A percentile compares a stretch with the other conserved stretches of the same genome.
phyloP scores from a whole-genome alignment of 1,140 invertebrate genomes.

The Zaprionus taronus region DNA sequence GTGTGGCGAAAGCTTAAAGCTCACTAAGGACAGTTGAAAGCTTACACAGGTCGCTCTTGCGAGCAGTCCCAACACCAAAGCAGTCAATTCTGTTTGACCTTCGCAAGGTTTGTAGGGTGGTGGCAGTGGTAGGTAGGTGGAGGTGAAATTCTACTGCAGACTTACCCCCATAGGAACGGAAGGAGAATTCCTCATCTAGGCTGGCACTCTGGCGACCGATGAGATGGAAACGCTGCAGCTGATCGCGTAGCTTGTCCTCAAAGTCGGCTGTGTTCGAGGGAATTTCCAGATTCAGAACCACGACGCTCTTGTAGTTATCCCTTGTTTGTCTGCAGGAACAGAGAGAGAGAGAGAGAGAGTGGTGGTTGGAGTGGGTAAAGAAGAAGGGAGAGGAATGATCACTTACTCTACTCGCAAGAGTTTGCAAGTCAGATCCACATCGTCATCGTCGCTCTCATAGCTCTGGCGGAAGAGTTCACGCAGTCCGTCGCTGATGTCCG shows the following conservation, averaged over 20 bases:
- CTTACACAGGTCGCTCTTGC: conserved; percentile 2
- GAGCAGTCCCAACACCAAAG: conserved; percentile 37
- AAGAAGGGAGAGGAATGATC: not conserved
- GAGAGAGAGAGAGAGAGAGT: not conserved
- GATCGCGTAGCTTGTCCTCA: conserved; percentile 40
- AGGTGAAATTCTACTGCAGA: too few relatives aligned
- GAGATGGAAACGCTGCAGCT: conserved; percentile 43
- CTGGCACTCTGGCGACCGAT: conserved; percentile 55
- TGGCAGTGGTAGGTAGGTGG: too few relatives aligned
- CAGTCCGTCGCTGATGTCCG: conserved; percentile 45
- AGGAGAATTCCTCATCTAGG: conserved; percentile 50
- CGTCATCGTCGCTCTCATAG: conserved; percentile 53
- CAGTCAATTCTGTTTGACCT: conserved; percentile 8
- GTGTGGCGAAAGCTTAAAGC: conserved; percentile 10
- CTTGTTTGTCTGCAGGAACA: conserved; percentile 46
- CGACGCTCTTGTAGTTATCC: conserved; percentile 61
- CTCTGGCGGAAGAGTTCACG: conserved; percentile 40
- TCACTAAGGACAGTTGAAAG: conserved; percentile 2
- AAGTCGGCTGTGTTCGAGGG: conserved; percentile 54
- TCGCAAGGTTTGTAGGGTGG: not conserved
- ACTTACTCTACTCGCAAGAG: conserved; percentile 64
- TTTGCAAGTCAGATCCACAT: conserved; percentile 45
- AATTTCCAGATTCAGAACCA: conserved; percentile 61
- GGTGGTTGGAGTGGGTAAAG: not conserved
- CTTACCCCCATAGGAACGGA: conserved; percentile 14